Evolutionary conservation across 1,140 invertebrate genomes (phyloP), one percentile per base, ranked within the genome.

Genomic region (Leptopilina clavipes): DNA sequence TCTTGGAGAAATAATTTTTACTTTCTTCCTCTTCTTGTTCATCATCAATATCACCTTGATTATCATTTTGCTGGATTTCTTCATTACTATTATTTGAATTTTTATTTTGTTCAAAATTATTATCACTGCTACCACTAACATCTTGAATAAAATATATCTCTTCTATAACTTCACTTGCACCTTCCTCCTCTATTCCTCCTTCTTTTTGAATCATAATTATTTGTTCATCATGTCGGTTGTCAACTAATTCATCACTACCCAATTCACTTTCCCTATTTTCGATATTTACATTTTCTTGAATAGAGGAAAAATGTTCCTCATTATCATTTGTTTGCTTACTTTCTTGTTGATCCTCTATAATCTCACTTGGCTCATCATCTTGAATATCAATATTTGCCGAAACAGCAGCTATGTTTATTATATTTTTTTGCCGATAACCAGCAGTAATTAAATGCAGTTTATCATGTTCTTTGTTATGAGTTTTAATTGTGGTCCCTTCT

Each of bases 371-470:
- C 3, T 72, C 14, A 12, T 43, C 22, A 37, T 65, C 59, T 43
- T 73, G 48, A 19, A 56, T 54, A n/a, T 43, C 45, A 43, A 73
- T 40, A 40, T 56, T 73, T 8, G 48, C 72, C 22, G 48, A 73
- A 19, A 31, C 52, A 5, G 59, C 59, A 3, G 59, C 59, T 3
- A 65, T 31, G 8, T 56, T 73, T 40, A 40, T 73, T 3, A 37
- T 40, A 12, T 65, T 74, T 37, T 31, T 19, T n/a, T 65, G 56
- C 0, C 37, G 37, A 12, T 44, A 65, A 14, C 9, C 17, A 19
- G 18, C 40, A 14, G 54, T 1, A 12, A 31, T 48, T 14, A 19
- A 31, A 25, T 73, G 9, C 3, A 31, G 17, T 8, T 9, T 17
- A 31, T 43, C 31, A 19, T 14, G 3, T 18, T 65, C 17, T 12